Conservation (phyloP, 2,113 vertebrate genomes). For the Dasyurus viverrinus region DNA sequence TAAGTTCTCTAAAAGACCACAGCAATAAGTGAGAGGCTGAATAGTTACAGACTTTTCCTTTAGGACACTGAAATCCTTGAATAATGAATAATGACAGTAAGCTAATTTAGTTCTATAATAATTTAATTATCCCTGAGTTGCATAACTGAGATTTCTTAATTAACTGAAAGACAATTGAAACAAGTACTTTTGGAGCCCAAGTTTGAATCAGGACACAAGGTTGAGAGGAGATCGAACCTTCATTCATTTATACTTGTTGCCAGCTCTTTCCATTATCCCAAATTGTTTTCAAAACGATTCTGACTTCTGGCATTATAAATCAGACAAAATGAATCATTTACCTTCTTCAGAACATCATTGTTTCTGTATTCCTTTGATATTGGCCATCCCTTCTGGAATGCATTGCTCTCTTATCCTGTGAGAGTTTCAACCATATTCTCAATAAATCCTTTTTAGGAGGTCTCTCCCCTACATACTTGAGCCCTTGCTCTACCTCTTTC, state of each 20-base stretch:
- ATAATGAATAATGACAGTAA: not conserved
- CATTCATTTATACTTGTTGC: slow-evolving; percentile 11
- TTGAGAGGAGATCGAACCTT: slow-evolving; percentile 13
- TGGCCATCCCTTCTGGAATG: not conserved
- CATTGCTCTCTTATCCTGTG: not conserved
- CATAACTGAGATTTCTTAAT: not conserved
- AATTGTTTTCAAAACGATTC: slow-evolving; percentile 5
- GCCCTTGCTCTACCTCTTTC: not conserved
- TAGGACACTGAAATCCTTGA: not conserved
- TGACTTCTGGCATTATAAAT: not conserved
- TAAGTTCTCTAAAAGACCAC: not conserved
- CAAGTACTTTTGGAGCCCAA: slow-evolving; percentile 26
- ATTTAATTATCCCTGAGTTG: not conserved
- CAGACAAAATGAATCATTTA: not conserved
- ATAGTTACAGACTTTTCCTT: slow-evolving; percentile 40
- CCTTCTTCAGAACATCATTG: not conserved
- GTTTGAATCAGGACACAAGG: not conserved
- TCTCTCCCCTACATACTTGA: not conserved
- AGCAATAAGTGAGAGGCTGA: slow-evolving; percentile 26
- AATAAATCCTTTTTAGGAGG: not conserved
- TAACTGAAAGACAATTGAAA: slow-evolving; percentile 3
- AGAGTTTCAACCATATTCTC: not conserved
- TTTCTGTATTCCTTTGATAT: not conserved
- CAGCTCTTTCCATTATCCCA: not conserved
- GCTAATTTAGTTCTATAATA: not conserved